Conservation (phyloP, 1,140 invertebrate genomes). For the Whitmania pigra region DNA sequence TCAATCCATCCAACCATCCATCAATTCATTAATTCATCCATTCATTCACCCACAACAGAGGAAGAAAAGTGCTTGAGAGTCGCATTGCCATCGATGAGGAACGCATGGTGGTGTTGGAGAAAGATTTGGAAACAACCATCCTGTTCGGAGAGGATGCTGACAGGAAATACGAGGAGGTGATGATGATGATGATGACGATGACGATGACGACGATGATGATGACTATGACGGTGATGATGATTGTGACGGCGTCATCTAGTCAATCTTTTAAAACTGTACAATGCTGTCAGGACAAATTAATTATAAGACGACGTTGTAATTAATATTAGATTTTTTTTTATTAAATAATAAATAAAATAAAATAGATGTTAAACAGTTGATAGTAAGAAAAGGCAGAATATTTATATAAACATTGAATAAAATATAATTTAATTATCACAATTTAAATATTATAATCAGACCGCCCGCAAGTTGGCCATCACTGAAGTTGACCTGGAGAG, state of each 20-base stretch:
- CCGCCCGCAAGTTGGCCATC: conserved; percentile 83
- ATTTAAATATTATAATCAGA: conserved; percentile 48
- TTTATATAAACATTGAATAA: no score
- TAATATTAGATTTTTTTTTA: no score
- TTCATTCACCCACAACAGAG: conserved; percentile 49
- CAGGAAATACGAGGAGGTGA: conserved; percentile 99
- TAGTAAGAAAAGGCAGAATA: no score
- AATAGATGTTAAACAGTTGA: no score
- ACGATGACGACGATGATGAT: conserved; percentile 97
- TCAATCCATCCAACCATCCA: no score
- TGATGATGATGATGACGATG: background rate
- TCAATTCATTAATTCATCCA: no score
- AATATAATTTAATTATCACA: no score
- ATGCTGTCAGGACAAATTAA: background rate
- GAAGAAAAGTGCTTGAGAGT: conserved; percentile 97
- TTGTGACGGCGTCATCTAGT: background rate
- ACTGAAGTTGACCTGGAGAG: conserved; percentile 87
- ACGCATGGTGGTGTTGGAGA: conserved; percentile 94
- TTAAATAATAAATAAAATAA: no score
- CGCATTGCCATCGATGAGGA: conserved; percentile 96
- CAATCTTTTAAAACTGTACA: background rate
- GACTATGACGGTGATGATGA: conserved; percentile 84
- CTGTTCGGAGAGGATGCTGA: conserved; percentile 98
- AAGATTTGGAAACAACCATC: conserved; percentile 92
- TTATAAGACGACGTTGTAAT: no score